Conservation (phyloP, 2,888 invertebrate species). For the Leucophenga maculata region DNA sequence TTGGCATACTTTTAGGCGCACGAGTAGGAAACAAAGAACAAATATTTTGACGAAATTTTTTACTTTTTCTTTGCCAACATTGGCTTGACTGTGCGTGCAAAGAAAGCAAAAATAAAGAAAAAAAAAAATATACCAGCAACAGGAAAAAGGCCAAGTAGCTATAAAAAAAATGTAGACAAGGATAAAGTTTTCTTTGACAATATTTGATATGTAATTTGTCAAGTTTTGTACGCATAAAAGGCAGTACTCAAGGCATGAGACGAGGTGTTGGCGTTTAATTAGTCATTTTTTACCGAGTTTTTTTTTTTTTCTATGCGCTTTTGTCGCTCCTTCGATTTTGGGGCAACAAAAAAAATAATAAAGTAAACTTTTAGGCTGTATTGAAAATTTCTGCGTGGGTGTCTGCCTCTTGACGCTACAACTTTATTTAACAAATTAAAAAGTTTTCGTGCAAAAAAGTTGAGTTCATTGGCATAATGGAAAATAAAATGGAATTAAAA, state of each 20-base stretch:
- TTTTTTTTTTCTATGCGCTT: not conserved
- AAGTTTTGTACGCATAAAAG: not conserved
- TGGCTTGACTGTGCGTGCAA: not conserved
- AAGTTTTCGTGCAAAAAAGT: not conserved
- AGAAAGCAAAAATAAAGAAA: not conserved
- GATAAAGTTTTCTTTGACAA: not conserved
- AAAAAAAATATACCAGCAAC: too few species aligned
- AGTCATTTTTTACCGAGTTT: not conserved
- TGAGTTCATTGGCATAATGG: not conserved
- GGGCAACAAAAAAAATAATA: not conserved
- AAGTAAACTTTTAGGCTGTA: not conserved
- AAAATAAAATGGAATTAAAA: not conserved
- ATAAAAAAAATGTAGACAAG: not conserved
- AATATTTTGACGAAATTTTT: slow-evolving; percentile 39
- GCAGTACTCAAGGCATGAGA: not conserved
- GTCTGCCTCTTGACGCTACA: not conserved
- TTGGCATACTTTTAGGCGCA: slow-evolving; percentile 12
- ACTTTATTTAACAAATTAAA: slow-evolving; percentile 11
- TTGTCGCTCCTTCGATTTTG: not conserved
- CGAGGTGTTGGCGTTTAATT: slow-evolving; percentile 18
- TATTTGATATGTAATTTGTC: slow-evolving; percentile 12
- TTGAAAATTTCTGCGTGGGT: not conserved
- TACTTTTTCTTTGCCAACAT: not conserved
- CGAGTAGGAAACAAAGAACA: slow-evolving; percentile 17
- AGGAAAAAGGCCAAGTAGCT: too few species aligned